Base-by-base conservation (phyloP, 2,888 invertebrate genomes). In the Anorthoa munda region DNA sequence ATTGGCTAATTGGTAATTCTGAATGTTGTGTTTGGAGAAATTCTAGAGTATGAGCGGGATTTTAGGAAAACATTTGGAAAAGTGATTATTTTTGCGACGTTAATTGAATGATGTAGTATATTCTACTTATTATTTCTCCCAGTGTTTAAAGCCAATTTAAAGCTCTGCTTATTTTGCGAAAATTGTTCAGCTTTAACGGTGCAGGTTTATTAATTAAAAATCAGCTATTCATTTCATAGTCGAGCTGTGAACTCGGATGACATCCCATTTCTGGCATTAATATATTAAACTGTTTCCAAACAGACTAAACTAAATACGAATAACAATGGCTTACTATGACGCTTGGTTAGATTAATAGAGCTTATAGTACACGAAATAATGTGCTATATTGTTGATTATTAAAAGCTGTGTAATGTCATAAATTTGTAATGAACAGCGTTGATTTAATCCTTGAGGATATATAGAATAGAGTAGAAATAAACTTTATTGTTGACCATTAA, bases 231-330 rank as follows among this genome's bases (percentile, higher is more conserved):
- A 66, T 79, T 79, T 58, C 67, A 71, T 74, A 83, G 66, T 67
- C 45, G 31, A n/a, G 21, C n/a, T 67, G 50, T 75, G 58, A 60
- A 65, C 81, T 70, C 5, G 23, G 31, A 48, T 58, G 55, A 31
- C 59, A 66, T 60, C 58, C 83, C 67, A 75, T 81, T 75, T 65
- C 67, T 51, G 60, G 23, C 53, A 63, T 81, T 75, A 79, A 71
- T 81, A 79, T 71, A 79, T 83, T 61, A 68, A 79, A 79, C 79
- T 51, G 23, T 56, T 21, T 56, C 39, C 67, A 61, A 79, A 81
- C 80, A 63, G 70, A 66, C 66, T 64, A 63, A 63, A 73, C 68
- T 70, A 53, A 67, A 82, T 68, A 63, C 61, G 31, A 77, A 81
- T 77, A 81, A 50, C 72, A 66, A 73, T 82, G 26, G 51, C 69